Conservation (phyloP, 1,140 invertebrate species). For the Thaumatotibia leucotreta region DNA sequence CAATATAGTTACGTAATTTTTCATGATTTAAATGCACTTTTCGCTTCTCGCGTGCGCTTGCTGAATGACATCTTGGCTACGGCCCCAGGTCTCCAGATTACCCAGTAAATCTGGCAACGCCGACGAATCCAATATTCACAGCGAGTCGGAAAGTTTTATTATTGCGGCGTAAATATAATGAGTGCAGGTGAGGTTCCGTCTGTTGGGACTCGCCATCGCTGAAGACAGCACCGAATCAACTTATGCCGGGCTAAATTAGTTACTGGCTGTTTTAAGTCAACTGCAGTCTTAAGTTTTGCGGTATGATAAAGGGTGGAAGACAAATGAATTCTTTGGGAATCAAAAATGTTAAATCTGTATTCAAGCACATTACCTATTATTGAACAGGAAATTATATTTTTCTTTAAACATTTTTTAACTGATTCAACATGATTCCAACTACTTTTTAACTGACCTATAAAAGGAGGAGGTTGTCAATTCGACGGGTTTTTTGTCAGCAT, state of each 20-base stretch:
- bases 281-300: slow-evolving; percentile 18
- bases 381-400: no score
- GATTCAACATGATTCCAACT: no score
- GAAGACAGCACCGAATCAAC: slow-evolving; percentile 61
- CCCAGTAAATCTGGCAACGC: neutral
- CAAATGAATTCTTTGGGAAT: neutral
- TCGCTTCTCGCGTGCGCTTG: no score
- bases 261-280: slow-evolving; percentile 47
- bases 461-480: no score
- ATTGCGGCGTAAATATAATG: slow-evolving; percentile 74
- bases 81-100: neutral
- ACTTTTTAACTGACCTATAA: no score
- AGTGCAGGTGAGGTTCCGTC: slow-evolving; percentile 69
- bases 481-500: no score
- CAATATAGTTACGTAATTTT: no score
- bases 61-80: no score
- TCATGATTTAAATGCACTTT: no score
- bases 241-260: slow-evolving; percentile 53
- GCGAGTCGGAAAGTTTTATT: slow-evolving; percentile 72
- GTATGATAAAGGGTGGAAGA: neutral
- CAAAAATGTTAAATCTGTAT: no score
- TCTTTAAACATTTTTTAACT: no score
- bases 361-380: no score
- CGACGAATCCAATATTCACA: slow-evolving; percentile 71
- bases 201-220: slow-evolving; percentile 62